These are phyloP conservation scores for Gonioctena quinquepunctata DNA, from an alignment of 1,140 invertebrate genomes.

Conservation along the genomic window DNA sequence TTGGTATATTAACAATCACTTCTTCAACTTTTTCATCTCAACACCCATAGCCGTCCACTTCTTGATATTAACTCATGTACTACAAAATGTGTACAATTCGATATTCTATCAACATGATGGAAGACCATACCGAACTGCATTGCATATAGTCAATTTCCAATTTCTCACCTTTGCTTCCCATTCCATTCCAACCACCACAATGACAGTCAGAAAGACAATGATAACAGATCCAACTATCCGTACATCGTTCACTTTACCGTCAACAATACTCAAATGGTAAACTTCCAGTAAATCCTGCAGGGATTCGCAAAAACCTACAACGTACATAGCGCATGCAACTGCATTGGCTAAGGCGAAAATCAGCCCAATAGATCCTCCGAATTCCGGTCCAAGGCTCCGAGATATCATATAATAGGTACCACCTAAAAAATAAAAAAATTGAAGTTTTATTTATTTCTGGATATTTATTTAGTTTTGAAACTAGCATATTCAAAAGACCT, in stretches of 20 bases:
- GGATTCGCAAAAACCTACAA: conserved; percentile 96
- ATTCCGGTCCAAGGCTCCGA: conserved; percentile 92
- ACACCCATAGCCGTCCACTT: too few species aligned
- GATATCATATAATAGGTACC: conserved; percentile 99
- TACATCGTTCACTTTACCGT: conserved; percentile 65
- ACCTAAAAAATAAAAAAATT: conserved; percentile 67
- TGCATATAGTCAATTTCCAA: too few species aligned
- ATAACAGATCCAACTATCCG: conserved; percentile 76
- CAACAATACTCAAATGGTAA: conserved; percentile 62
- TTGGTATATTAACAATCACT: too few species aligned
- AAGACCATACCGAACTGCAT: not conserved
- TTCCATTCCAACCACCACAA: conserved; percentile 88
- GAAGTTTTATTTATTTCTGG: not conserved
- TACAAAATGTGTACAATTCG: too few species aligned
- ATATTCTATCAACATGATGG: too few species aligned
- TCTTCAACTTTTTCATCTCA: not conserved
- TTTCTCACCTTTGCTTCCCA: conserved; percentile 86
- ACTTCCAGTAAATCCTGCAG: conserved; percentile 69
- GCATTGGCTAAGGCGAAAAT: conserved; percentile 93
- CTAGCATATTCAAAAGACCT: too few species aligned
- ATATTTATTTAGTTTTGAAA: too few species aligned
- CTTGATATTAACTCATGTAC: too few species aligned
- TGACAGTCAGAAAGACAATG: conserved; percentile 73
- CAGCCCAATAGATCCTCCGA: conserved; percentile 87
- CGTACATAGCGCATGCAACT: conserved; percentile 96